phyloP scores from a whole-genome alignment of 2,797 vertebrate genomes.

The Alectoris magna region DNA sequence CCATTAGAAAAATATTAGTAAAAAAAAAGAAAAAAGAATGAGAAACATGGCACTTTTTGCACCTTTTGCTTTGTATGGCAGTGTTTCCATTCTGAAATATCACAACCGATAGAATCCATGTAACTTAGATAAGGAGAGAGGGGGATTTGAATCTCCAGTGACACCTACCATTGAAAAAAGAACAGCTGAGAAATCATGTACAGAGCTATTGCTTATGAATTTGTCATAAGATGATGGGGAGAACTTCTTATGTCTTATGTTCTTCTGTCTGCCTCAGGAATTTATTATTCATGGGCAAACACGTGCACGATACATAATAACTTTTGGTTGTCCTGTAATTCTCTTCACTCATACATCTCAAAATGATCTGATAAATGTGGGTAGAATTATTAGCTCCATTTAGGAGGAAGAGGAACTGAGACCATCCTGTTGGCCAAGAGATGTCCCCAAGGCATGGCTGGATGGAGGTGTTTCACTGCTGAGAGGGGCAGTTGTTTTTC shows the following conservation, averaged over 20 bases:
- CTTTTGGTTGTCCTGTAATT: slow-evolving; percentile 31
- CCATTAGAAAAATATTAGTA: neutral
- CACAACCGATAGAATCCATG: neutral
- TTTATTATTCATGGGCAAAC: slow-evolving; percentile 67
- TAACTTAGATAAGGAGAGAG: neutral
- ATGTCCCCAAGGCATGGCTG: neutral
- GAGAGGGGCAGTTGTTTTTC: neutral
- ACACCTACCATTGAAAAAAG: neutral
- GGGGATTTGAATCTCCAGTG: neutral
- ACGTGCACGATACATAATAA: slow-evolving; percentile 61
- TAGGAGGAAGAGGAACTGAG: neutral
- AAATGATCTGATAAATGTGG: slow-evolving; percentile 38
- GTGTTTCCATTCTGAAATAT: neutral
- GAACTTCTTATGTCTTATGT: neutral
- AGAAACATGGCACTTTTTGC: neutral
- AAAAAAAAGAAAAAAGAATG: neutral
- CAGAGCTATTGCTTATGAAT: slow-evolving; percentile 47
- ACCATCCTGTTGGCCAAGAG: neutral
- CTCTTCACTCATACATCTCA: slow-evolving; percentile 24
- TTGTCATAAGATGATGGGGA: slow-evolving; percentile 39
- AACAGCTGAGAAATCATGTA: slow-evolving; percentile 15
- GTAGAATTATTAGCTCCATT: neutral
- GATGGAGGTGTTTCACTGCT: neutral
- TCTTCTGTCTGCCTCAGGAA: slow-evolving; percentile 34
- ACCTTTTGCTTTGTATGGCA: neutral